phyloP scores from a whole-genome alignment of 2,113 vertebrate species.

The Grantiella picta region DNA sequence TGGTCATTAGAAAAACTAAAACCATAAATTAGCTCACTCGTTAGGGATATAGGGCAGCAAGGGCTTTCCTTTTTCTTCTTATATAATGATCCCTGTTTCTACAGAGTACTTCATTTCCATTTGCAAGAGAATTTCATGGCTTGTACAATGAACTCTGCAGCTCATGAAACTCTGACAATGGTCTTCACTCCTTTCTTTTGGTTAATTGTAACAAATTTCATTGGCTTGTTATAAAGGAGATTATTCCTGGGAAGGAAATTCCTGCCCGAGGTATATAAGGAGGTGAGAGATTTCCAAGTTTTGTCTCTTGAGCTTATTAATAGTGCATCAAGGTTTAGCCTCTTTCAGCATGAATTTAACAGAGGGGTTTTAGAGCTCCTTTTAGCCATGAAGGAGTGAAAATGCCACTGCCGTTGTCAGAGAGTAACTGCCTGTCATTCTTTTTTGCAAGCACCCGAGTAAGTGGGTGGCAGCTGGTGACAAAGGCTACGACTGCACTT shows the following conservation, averaged over 20 bases:
- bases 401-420: neutral
- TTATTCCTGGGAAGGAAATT: conserved; percentile 12
- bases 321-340: neutral
- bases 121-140: conserved; percentile 5
- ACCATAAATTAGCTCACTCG: neutral
- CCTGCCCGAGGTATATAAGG: neutral
- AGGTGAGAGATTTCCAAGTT: conserved; percentile 6
- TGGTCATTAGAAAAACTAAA: conserved; percentile 4
- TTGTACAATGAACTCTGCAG: neutral
- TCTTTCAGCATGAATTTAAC: neutral
- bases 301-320: neutral
- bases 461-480: conserved; percentile 29
- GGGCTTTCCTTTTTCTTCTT: neutral
- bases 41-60: neutral
- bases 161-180: neutral
- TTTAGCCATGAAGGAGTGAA: neutral
- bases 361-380: neutral
- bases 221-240: neutral
- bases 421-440: neutral
- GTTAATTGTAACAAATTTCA: conserved; percentile 8
- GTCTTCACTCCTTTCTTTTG: neutral
- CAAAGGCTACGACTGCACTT: neutral
- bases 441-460: neutral
- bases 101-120: neutral
- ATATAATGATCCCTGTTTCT: neutral